Conservation (phyloP, 92 coral and sea anemone genomes). For the Porites divaricata region DNA sequence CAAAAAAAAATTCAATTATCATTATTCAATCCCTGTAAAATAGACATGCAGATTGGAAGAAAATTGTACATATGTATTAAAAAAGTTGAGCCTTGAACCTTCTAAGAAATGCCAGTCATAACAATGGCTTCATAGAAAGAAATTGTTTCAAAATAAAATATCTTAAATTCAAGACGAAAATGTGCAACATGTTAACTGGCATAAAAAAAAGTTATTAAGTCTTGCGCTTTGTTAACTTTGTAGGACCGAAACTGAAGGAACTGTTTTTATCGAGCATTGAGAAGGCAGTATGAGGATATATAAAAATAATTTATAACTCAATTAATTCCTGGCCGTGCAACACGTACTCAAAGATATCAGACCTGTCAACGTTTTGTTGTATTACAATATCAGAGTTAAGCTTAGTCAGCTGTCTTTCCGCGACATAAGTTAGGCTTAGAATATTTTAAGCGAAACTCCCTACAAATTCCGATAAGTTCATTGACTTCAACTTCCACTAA, state of each 20-base stretch:
- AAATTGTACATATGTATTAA: too few species aligned
- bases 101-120: too few species aligned
- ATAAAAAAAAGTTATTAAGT: too few species aligned
- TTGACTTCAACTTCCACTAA: too few species aligned
- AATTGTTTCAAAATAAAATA: not conserved
- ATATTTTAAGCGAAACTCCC: too few species aligned
- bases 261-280: not conserved
- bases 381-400: not conserved
- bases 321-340: not conserved
- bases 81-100: too few species aligned
- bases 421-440: too few species aligned
- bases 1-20: too few species aligned
- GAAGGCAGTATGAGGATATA: not conserved
- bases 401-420: not conserved
- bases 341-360: not conserved
- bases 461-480: not conserved
- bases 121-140: not conserved
- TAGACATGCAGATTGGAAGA: too few species aligned
- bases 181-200: too few species aligned
- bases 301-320: slow-evolving; percentile 25
- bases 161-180: not conserved
- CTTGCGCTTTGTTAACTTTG: too few species aligned
- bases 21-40: too few species aligned
- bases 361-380: not conserved
- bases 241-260: not conserved